A percentile compares a stretch with the other conserved stretches of the same genome.
phyloP scores from a whole-genome alignment of 2,113 vertebrate genomes.

The Mohoua ochrocephala region DNA sequence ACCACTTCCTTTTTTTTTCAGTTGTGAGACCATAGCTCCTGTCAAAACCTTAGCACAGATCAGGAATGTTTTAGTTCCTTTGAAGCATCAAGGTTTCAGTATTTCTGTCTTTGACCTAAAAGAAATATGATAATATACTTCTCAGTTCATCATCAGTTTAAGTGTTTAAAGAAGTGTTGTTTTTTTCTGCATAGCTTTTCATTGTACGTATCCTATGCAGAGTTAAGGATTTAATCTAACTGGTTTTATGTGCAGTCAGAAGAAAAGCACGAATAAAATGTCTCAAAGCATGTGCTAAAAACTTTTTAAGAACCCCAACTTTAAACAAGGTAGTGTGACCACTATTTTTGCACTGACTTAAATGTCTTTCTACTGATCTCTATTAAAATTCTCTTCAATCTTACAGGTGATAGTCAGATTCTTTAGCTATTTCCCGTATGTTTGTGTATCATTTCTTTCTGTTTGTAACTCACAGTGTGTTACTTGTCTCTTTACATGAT shows the following conservation, averaged over 20 bases:
- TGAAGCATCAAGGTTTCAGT: rapidly evolving
- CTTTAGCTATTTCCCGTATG: not conserved
- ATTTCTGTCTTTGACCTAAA: not conserved
- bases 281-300: not conserved
- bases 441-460: not conserved
- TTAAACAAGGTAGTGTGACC: not conserved
- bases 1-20: no score
- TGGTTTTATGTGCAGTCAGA: not conserved
- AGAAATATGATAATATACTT: not conserved
- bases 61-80: not conserved
- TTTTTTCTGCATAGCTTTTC: not conserved
- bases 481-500: not conserved
- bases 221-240: not conserved
- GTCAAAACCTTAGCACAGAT: rapidly evolving
- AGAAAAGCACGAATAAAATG: not conserved
- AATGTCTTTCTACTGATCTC: not conserved
- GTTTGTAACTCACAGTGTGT: not conserved
- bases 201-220: not conserved
- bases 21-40: not conserved
- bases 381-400: not conserved
- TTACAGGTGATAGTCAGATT: not conserved
- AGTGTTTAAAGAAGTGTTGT: not conserved
- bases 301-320: not conserved
- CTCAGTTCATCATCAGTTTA: not conserved
- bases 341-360: not conserved